Base-by-base conservation (phyloP, 2,888 invertebrate species). In the Anoncus sp. region DNA sequence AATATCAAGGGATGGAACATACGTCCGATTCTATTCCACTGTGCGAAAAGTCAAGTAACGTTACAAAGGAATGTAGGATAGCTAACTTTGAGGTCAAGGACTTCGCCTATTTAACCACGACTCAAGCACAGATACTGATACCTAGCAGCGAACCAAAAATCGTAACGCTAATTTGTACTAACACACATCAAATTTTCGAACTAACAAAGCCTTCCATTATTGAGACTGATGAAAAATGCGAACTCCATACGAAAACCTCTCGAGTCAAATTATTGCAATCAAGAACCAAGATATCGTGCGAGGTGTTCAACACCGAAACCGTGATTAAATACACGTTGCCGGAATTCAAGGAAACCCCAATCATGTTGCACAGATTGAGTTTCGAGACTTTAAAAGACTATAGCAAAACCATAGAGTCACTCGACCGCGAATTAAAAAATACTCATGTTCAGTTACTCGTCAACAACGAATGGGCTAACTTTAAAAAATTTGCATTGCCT, bases 1-100 rank as follows among this genome's bases (percentile, higher is more conserved):
- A 55, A 35, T 67, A 67, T 6, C 67, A 31, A 43, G 67, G 67
- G 9, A 47, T 67, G n/a, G 67, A 55, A 55, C 67, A 67, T 14
- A 12, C 43, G 7, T 9, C 31, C 14, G 24, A 55, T 14, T 67
- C 67, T 18, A 27, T 67, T 27, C 14, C 55, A 7, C 67, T 67
- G 14, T 67, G 67, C 43, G 55, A 67, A 43, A 31, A 24, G 3
- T 5, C 43, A 9, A 27, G 10, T 14, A 43, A 18, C 16, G 18
- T 14, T 1, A 18, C 14, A n/a, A 55, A 43, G 4, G 4, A 67
- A 18, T 55, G 67, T 55, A 55, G 55, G 20, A 45, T 55, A 35
- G 16, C 47, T 9, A 27, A 31, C 16, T 63, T 63, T 20, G 9
- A 63, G 22, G 63, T 63, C 3, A 14, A 31, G 20, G 63, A 63